Evolutionary conservation across 2,113 vertebrate species (phyloP).

Genomic region (Equus przewalskii): DNA sequence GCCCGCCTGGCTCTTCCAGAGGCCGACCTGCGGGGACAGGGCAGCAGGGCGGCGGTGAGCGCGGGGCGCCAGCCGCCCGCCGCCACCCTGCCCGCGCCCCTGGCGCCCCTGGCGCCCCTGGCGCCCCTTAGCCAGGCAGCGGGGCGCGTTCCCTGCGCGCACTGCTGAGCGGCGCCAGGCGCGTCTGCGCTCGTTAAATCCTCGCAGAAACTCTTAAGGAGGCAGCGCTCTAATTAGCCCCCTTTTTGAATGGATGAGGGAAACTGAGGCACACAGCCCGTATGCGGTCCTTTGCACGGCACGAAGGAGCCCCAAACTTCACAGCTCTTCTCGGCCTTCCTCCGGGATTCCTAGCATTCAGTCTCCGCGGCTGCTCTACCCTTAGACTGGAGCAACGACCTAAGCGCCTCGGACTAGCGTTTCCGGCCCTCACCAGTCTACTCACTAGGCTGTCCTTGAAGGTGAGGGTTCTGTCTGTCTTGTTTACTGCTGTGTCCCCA

Average conservation of each 20-base stretch:
- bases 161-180: background rate
- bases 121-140: background rate
- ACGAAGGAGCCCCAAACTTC: background rate
- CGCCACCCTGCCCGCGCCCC: background rate
- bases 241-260: background rate
- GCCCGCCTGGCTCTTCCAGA: conserved; percentile 93
- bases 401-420: too few relatives aligned
- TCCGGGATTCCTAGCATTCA: background rate
- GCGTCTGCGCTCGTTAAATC: background rate
- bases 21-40: conserved; percentile 90
- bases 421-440: background rate
- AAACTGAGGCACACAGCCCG: background rate
- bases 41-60: background rate
- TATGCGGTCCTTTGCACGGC: background rate
- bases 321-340: background rate
- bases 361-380: rapidly evolving
- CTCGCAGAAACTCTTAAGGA: rapidly evolving
- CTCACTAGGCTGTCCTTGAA: background rate
- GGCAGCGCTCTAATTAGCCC: background rate
- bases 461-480: background rate
- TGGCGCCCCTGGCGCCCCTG: rapidly evolving
- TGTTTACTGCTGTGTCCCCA: background rate
- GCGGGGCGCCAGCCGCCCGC: background rate
- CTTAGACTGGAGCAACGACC: too few relatives aligned
- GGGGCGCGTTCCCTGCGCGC: background rate